phyloP scores from a whole-genome alignment of 2,797 vertebrate genomes.

The Cichlasoma orientale region DNA sequence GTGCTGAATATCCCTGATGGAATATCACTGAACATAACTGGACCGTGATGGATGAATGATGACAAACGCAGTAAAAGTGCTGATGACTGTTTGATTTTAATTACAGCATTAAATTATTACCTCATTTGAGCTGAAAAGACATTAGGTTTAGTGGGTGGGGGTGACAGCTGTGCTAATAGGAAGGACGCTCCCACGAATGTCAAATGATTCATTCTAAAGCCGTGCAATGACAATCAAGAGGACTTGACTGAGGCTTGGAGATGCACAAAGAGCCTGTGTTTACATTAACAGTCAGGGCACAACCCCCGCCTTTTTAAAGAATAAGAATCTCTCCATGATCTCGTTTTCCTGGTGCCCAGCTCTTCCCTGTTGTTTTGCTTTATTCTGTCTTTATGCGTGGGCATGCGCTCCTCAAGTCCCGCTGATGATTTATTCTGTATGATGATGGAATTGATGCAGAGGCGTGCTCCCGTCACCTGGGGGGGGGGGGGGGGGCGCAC shows the following conservation, averaged over 20 bases:
- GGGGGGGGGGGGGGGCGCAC: slow-evolving; percentile 44
- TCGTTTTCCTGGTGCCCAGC: not conserved
- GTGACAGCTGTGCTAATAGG: slow-evolving; percentile 38
- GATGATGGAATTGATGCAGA: slow-evolving; percentile 59
- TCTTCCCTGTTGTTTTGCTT: slow-evolving; percentile 33
- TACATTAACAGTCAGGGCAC: slow-evolving; percentile 4
- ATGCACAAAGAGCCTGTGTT: slow-evolving; percentile 24
- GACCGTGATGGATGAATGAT: slow-evolving; percentile 20
- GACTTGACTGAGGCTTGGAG: slow-evolving; percentile 19
- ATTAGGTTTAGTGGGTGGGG: slow-evolving; percentile 23
- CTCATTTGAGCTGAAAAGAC: slow-evolving; percentile 29
- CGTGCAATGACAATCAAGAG: slow-evolving; percentile 18
- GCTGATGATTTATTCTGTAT: slow-evolving; percentile 59
- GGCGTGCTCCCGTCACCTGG: slow-evolving; percentile 56
- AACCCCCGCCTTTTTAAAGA: not conserved
- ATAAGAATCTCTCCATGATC: not conserved
- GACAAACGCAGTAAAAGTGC: slow-evolving; percentile 30
- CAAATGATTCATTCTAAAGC: slow-evolving; percentile 38
- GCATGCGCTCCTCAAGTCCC: slow-evolving; percentile 39
- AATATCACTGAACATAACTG: slow-evolving; percentile 6
- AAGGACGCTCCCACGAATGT: slow-evolving; percentile 29
- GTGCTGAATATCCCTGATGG: slow-evolving; percentile 1
- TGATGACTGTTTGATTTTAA: slow-evolving; percentile 50
- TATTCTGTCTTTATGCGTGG: slow-evolving; percentile 33
- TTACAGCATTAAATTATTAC: slow-evolving; percentile 48